Conservation (phyloP, 2,888 invertebrate genomes). For the Leptopilina myrica region DNA sequence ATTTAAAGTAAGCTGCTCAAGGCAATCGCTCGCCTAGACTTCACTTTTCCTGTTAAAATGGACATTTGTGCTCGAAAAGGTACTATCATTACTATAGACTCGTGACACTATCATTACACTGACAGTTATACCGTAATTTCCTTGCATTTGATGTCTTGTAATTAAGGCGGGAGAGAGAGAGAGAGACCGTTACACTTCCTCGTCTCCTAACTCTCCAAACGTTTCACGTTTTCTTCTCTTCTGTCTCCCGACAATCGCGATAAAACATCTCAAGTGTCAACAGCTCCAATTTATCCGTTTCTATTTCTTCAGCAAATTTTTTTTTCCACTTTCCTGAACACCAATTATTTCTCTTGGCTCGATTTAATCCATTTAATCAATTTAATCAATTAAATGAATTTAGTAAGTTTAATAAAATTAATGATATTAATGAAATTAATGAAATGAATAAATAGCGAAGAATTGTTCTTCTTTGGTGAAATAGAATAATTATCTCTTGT, state of each 20-base stretch:
- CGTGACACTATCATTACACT: slow-evolving; percentile 36
- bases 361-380: too few relatives aligned
- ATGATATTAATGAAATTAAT: too few relatives aligned
- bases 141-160: slow-evolving; percentile 34
- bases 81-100: not conserved
- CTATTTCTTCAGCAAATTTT: not conserved
- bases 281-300: not conserved
- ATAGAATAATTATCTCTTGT: too few relatives aligned
- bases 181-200: slow-evolving; percentile 27
- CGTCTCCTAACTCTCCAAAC: too few relatives aligned
- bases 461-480: too few relatives aligned
- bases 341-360: too few relatives aligned
- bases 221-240: not conserved
- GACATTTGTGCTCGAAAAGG: slow-evolving; percentile 15
- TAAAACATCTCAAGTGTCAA: slow-evolving; percentile 5
- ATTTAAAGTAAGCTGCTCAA: slow-evolving; percentile 32
- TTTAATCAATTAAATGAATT: too few relatives aligned
- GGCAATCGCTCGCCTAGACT: slow-evolving; percentile 24
- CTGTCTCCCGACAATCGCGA: not conserved
- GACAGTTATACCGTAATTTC: slow-evolving; percentile 24
- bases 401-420: too few relatives aligned
- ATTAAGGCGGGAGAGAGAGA: slow-evolving; percentile 8
- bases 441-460: too few relatives aligned
- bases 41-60: slow-evolving; percentile 27
- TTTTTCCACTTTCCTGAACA: too few relatives aligned